Base-by-base conservation (phyloP, 2,888 invertebrate genomes). In the Helleia helle region DNA sequence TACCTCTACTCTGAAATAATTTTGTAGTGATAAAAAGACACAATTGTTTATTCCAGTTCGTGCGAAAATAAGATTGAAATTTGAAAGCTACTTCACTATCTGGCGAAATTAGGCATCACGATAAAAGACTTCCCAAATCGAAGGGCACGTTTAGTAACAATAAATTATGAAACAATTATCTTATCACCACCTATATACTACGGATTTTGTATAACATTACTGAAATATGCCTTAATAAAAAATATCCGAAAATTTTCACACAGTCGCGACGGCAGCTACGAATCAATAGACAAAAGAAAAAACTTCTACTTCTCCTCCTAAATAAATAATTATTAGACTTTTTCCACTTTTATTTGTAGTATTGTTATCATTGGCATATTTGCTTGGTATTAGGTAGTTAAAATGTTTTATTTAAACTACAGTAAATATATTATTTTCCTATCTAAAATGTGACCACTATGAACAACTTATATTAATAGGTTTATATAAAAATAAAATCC, bases 221-320 rank as follows among this genome's bases (percentile, higher is more conserved):
- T 9, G 4, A 15, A n/a, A 12, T 8, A 4, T 18, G 12, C 6
- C 11, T 11, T 12, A 11, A 8, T 34, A 9, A 4, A 26, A n/a
- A 31, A 17, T 12, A 39, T 30, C 30, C 11, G 51, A 66, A 66
- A 66, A 71, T 63, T 65, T 65, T 67, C 58, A 68, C 66, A 69
- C 55, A 64, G 52, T 77, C 79, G 75, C 77, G 81, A 76, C 77
- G 77, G 72, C 72, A 74, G 65, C 70, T 65, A 76, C 59, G 69
- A 80, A 80, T 80, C 80, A 80, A 81, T 83, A 83, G 81, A 83
- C 79, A 79, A 76, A 54, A 58, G 56, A 58, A 55, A 55, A 55
- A 54, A 52, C 50, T 54, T 55, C 55, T 57, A 54, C 56, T 51
- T 54, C 58, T 49, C 52, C 49, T 43, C 41, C 50, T 40, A 31